A percentile compares a stretch with the other conserved stretches of the same genome.
These are phyloP conservation scores for Perodicticus potto DNA, from an alignment of 2,797 vertebrate genomes.

Conservation along the genomic window DNA sequence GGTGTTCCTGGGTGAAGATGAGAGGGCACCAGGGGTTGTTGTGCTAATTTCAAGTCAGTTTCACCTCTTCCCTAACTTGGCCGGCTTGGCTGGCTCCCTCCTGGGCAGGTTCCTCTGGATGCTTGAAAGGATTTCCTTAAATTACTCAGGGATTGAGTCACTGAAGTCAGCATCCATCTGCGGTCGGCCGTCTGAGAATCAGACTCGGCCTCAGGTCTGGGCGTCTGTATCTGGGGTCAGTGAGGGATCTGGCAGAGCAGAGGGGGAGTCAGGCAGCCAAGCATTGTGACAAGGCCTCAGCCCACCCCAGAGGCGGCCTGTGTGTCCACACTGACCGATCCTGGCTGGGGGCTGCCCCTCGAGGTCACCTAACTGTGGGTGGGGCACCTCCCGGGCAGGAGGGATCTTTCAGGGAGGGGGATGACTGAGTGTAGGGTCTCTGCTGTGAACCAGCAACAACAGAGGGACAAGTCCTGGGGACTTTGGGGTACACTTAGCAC, in stretches of 20 bases:
- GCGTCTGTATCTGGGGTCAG: rapidly evolving
- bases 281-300: neutral
- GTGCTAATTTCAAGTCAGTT: neutral
- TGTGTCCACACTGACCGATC: neutral
- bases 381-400: neutral
- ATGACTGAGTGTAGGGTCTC: neutral
- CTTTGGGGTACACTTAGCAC: rapidly evolving
- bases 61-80: neutral
- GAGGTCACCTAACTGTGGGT: neutral
- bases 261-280: rapidly evolving
- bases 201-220: neutral
- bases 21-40: rapidly evolving
- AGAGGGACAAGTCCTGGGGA: neutral
- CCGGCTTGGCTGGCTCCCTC: neutral
- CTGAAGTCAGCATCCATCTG: rapidly evolving
- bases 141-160: rapidly evolving
- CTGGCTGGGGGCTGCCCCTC: neutral
- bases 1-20: neutral
- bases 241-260: neutral
- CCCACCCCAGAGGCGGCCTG: neutral
- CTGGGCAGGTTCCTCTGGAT: neutral
- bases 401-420: rapidly evolving
- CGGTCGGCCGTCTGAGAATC: neutral
- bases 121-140: neutral
- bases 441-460: rapidly evolving